These are phyloP conservation scores for Hemibagrus wyckioides DNA, from an alignment of 2,113 vertebrate species.

Conservation along the genomic window DNA sequence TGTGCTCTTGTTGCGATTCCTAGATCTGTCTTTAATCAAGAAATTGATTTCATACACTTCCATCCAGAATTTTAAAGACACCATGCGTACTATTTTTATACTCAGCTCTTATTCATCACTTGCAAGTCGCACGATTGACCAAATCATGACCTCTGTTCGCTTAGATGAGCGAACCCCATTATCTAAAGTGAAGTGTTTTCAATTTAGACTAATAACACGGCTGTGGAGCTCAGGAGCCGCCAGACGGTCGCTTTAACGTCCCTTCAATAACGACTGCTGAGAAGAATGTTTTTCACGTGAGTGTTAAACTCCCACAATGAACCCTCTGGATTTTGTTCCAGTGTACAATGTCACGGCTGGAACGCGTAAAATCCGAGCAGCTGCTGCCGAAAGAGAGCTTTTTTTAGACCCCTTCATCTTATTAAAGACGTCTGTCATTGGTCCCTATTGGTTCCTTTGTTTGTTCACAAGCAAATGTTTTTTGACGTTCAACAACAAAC, in stretches of 20 bases:
- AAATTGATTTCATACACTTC: background rate
- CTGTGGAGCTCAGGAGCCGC: background rate
- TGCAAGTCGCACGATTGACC: background rate
- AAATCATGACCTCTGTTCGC: too few relatives aligned
- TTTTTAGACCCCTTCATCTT: background rate
- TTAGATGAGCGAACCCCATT: too few relatives aligned
- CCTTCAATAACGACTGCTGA: constrained; percentile 3
- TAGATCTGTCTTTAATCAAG: too few relatives aligned
- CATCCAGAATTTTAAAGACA: background rate
- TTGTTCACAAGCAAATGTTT: background rate
- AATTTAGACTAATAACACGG: background rate
- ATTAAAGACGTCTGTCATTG: background rate
- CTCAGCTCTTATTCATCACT: background rate
- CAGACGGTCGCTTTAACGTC: background rate
- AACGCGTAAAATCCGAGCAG: constrained; percentile 5
- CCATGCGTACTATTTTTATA: background rate
- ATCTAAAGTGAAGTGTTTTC: background rate
- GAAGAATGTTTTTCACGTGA: background rate
- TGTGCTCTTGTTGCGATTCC: too few relatives aligned
- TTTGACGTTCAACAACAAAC: background rate
- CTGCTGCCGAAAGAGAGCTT: background rate
- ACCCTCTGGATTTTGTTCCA: background rate
- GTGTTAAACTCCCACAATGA: background rate
- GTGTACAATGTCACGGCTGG: constrained; percentile 5
- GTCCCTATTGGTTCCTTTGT: background rate